Conservation (phyloP, 1,140 invertebrate genomes). For the Drosophila tristis region DNA sequence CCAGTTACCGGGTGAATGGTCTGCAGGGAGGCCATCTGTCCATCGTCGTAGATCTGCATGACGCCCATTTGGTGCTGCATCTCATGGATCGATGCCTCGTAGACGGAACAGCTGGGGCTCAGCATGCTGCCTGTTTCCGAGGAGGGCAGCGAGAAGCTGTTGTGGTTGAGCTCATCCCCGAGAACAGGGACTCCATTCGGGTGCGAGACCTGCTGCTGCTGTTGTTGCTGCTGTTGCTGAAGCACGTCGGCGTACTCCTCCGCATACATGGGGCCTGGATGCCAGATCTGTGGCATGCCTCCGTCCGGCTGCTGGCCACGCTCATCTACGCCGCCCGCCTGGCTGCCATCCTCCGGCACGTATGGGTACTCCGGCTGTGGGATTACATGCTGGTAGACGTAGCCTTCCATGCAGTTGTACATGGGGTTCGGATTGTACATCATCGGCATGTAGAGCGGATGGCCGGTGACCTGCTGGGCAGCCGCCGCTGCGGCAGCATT, state of each 20-base stretch:
- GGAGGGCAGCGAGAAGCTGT: conserved; percentile 65
- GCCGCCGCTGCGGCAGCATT: conserved; percentile 54
- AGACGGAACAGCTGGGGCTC: conserved; percentile 78
- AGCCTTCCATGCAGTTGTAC: conserved; percentile 64
- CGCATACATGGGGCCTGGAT: conserved; percentile 62
- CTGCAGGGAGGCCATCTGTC: conserved; percentile 67
- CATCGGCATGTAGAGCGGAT: conserved; percentile 60
- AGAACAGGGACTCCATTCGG: conserved; percentile 42
- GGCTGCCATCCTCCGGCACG: conserved; percentile 55
- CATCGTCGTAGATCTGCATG: conserved; percentile 79
- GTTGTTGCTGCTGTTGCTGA: conserved; percentile 49
- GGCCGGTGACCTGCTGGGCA: conserved; percentile 72
- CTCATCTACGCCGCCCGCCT: conserved; percentile 55
- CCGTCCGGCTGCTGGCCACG: conserved; percentile 56
- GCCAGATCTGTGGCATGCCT: conserved; percentile 66
- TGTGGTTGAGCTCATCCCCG: conserved; percentile 77
- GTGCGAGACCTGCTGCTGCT: conserved; percentile 34
- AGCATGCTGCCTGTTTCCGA: conserved; percentile 77
- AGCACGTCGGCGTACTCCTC: conserved; percentile 64
- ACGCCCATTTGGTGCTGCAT: conserved; percentile 80
- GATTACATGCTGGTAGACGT: conserved; percentile 56
- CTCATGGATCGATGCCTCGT: conserved; percentile 77
- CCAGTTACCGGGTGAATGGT: conserved; percentile 64
- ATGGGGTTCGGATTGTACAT: conserved; percentile 47
- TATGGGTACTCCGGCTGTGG: conserved; percentile 67